A percentile compares a stretch with the other conserved stretches of the same genome.
Conservation (phyloP, 2,113 vertebrate species). For the Pangasianodon gigas region DNA sequence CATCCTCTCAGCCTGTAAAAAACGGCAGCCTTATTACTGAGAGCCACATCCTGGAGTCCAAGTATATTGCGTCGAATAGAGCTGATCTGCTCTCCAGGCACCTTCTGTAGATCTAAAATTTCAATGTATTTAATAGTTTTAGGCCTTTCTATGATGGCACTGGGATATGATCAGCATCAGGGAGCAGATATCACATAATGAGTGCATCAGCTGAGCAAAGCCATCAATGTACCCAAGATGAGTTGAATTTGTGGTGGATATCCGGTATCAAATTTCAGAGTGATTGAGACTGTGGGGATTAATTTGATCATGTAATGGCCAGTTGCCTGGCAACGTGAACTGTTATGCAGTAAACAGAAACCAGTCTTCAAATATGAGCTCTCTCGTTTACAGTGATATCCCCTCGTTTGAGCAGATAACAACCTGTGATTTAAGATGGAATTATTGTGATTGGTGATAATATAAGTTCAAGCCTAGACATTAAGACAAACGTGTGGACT, state of each 20-base stretch:
- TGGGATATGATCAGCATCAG: constrained; percentile 1
- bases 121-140: not conserved
- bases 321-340: constrained; percentile 72
- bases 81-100: not conserved
- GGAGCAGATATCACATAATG: not conserved
- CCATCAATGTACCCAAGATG: constrained; percentile 20
- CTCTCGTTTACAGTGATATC: constrained; percentile 35
- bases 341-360: constrained; percentile 72
- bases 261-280: constrained; percentile 47
- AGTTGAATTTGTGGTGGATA: constrained; percentile 44
- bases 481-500: not conserved
- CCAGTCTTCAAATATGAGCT: constrained; percentile 61
- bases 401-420: constrained; percentile 52
- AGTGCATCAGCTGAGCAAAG: constrained; percentile 12
- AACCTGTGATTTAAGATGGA: constrained; percentile 34
- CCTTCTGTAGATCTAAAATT: not conserved
- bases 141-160: not conserved
- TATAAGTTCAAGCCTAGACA: not conserved
- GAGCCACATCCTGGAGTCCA: constrained; percentile 48
- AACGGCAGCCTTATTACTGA: constrained; percentile 51
- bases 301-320: constrained; percentile 55
- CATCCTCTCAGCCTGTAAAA: constrained; percentile 51
- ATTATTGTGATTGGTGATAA: constrained; percentile 44
- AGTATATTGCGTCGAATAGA: not conserved
- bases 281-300: constrained; percentile 65